phyloP scores from a whole-genome alignment of 2,113 vertebrate genomes.

The Neolamprologus kungweensis region DNA sequence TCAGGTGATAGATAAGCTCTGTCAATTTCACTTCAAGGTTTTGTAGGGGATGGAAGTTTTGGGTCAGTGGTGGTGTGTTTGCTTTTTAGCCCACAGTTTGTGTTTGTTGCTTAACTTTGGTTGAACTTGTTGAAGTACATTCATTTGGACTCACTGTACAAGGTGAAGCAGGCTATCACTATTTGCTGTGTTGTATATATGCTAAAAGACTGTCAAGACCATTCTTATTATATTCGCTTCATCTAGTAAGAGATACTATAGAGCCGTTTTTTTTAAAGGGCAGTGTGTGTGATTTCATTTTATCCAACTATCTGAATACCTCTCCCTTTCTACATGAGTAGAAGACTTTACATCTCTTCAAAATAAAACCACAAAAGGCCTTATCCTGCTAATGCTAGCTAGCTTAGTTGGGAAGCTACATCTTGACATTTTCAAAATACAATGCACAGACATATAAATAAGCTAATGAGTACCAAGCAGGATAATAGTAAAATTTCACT shows the following conservation, averaged over 20 bases:
- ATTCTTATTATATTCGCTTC: neutral
- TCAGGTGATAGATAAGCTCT: neutral
- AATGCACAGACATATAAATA: neutral
- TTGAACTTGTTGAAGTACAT: neutral
- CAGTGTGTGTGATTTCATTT: neutral
- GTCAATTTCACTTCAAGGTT: neutral
- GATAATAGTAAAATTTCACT: neutral
- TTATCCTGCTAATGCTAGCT: neutral
- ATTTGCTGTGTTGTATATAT: neutral
- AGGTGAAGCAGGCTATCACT: neutral
- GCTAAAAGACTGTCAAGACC: neutral
- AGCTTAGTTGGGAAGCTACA: neutral
- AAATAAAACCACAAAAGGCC: neutral
- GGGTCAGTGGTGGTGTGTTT: neutral
- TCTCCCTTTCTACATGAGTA: neutral
- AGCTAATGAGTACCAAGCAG: neutral
- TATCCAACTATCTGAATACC: neutral
- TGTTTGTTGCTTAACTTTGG: neutral
- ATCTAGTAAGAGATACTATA: neutral
- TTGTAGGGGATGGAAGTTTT: neutral
- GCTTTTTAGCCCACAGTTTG: neutral
- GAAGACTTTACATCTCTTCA: neutral
- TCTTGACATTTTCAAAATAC: neutral
- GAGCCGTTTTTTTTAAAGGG: neutral
- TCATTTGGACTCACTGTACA: neutral